These are phyloP conservation scores for Galagoides demidoff DNA, from an alignment of 2,797 vertebrate genomes.

Conservation along the genomic window DNA sequence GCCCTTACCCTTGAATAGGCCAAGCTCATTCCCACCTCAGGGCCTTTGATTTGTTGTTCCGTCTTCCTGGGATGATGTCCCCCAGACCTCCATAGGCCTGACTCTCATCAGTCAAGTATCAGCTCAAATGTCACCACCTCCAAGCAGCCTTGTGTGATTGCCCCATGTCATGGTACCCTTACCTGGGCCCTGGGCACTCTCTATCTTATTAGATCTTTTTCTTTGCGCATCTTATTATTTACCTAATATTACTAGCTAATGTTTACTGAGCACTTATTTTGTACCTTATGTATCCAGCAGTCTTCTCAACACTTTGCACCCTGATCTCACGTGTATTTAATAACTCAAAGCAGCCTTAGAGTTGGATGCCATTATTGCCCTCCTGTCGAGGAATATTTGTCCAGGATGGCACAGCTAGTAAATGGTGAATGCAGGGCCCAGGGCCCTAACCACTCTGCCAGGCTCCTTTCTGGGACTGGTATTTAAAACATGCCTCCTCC, in stretches of 20 bases:
- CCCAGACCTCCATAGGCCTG: not conserved
- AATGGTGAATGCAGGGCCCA: not conserved
- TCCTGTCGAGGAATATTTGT: not conserved
- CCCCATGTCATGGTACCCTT: fast-evolving
- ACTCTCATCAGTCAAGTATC: not conserved
- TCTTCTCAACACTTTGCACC: not conserved
- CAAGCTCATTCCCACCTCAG: not conserved
- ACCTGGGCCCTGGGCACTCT: not conserved
- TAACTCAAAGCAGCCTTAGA: not conserved
- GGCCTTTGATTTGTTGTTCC: not conserved
- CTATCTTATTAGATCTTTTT: not conserved
- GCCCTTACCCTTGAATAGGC: not conserved
- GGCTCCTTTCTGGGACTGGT: not conserved
- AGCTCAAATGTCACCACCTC: not conserved
- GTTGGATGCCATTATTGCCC: fast-evolving
- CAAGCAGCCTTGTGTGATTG: not conserved
- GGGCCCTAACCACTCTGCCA: fast-evolving
- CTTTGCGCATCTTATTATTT: not conserved
- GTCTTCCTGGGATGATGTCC: not conserved
- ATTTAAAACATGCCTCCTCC: fast-evolving
- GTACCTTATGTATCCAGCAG: not conserved
- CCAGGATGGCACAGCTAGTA: not conserved
- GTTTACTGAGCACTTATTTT: not conserved
- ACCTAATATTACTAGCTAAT: not conserved
- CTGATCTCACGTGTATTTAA: not conserved